These are phyloP conservation scores for Sebastes cheni DNA, from an alignment of 2,797 vertebrate genomes.

Conservation along the genomic window DNA sequence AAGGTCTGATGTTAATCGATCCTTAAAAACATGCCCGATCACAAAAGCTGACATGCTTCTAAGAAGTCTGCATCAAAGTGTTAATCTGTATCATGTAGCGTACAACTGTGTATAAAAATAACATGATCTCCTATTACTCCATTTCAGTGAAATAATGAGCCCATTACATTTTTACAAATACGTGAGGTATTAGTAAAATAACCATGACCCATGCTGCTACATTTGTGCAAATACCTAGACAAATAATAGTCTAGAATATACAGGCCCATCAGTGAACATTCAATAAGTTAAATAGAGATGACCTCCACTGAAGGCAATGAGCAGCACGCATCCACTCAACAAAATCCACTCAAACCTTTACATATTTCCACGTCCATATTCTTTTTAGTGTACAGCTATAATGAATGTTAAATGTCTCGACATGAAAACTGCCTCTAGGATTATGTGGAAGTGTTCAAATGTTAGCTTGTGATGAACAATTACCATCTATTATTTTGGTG, in stretches of 20 bases:
- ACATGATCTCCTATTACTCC: conserved; percentile 1
- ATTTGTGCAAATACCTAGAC: conserved; percentile 31
- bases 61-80: background rate
- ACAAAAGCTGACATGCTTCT: conserved; percentile 9
- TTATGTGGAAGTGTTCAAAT: conserved; percentile 10
- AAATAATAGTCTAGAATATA: conserved; percentile 6
- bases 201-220: background rate
- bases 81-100: background rate
- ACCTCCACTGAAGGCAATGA: conserved; percentile 35
- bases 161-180: conserved; percentile 14
- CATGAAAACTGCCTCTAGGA: background rate
- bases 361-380: background rate
- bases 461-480: background rate
- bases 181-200: conserved; percentile 32
- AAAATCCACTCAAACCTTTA: background rate
- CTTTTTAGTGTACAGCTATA: background rate
- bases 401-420: background rate
- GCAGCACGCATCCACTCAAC: background rate
- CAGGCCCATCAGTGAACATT: conserved; percentile 39
- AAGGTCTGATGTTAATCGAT: background rate
- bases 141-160: conserved; percentile 3
- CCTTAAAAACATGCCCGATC: conserved; percentile 10
- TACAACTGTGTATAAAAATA: conserved; percentile 53
- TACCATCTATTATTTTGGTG: background rate
- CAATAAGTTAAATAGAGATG: conserved; percentile 13